Conservation (phyloP, 2,888 invertebrate genomes). For the Anodontia alba region DNA sequence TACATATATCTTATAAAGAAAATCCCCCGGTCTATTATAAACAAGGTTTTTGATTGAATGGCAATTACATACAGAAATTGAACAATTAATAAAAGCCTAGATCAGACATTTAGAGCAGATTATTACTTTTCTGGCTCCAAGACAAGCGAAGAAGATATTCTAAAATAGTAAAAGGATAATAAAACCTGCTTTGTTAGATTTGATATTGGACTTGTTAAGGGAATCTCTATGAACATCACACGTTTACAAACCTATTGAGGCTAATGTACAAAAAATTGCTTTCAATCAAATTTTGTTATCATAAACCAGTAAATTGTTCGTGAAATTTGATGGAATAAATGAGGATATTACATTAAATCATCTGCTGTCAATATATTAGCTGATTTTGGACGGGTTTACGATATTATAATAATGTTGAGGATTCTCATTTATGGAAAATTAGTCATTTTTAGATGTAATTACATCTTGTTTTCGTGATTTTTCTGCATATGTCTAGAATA, state of each 20-base stretch:
- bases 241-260: slow-evolving; percentile 11
- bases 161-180: slow-evolving; percentile 18
- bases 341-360: neutral
- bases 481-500: neutral
- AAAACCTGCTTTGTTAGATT: slow-evolving; percentile 23
- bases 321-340: slow-evolving; percentile 11
- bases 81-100: slow-evolving; percentile 13
- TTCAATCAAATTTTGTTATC: slow-evolving; percentile 12
- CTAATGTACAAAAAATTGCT: slow-evolving; percentile 35
- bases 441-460: neutral
- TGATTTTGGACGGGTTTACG: neutral
- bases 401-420: neutral
- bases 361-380: neutral
- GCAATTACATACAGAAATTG: slow-evolving; percentile 3
- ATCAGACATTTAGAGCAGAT: slow-evolving; percentile 9
- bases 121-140: slow-evolving; percentile 23
- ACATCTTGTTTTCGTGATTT: neutral
- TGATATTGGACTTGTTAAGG: slow-evolving; percentile 12
- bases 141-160: neutral
- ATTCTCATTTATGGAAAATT: slow-evolving; percentile 5
- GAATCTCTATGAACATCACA: slow-evolving; percentile 17
- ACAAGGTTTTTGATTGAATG: slow-evolving; percentile 13
- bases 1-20: neutral
- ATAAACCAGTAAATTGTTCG: slow-evolving; percentile 13
- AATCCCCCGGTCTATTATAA: slow-evolving; percentile 6